Conservation (phyloP, 2,888 invertebrate genomes). For the Tanypteryx hageni region DNA sequence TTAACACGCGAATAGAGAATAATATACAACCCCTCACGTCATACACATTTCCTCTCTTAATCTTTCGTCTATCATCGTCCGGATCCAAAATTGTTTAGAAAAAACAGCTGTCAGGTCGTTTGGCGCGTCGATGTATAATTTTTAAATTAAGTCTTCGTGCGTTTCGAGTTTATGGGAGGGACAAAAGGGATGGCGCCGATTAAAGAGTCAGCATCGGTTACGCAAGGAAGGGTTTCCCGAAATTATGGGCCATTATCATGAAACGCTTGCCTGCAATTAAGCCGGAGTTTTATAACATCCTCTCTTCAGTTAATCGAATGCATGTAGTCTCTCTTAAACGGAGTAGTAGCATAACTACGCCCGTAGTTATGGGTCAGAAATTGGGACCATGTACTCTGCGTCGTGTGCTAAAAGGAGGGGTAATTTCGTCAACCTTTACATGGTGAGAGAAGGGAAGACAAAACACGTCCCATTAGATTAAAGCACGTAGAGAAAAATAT, state of each 20-base stretch:
- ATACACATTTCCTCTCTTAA: background rate
- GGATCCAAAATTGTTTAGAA: slow-evolving; percentile 1
- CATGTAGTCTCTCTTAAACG: slow-evolving; percentile 5
- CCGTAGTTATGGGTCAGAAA: background rate
- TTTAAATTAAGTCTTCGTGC: slow-evolving; percentile 24
- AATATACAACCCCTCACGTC: background rate
- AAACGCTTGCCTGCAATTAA: slow-evolving; percentile 13
- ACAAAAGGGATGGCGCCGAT: background rate
- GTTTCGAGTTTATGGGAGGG: background rate
- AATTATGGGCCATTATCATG: slow-evolving; percentile 15
- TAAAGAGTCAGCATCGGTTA: slow-evolving; percentile 10
- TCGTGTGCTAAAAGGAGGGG: background rate
- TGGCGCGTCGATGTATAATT: slow-evolving; percentile 14
- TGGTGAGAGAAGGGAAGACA: background rate
- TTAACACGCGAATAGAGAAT: background rate
- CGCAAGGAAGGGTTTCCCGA: slow-evolving; percentile 3
- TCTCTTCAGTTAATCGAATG: slow-evolving; percentile 6
- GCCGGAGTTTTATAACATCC: background rate
- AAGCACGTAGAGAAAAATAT: no score
- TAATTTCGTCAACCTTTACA: background rate
- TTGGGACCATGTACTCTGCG: background rate
- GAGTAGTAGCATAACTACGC: background rate
- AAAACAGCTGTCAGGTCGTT: background rate
- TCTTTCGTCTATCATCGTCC: background rate
- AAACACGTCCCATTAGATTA: background rate